Percentiles rank a stretch among this genome's conserved stretches.
Conservation (phyloP, 2,888 invertebrate genomes). For the Fragum sueziense region DNA sequence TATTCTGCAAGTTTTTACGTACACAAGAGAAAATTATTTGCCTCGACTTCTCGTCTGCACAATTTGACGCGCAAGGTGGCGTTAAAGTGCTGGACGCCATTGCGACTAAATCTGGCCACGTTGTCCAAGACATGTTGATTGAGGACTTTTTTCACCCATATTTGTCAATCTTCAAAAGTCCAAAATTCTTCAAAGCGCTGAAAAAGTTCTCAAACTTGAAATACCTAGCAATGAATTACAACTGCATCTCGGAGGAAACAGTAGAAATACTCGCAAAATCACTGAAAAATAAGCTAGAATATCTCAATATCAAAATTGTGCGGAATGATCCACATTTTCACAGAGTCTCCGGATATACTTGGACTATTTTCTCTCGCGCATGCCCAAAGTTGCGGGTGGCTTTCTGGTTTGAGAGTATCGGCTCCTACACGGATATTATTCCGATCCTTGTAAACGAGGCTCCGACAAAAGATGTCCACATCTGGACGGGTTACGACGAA, state of each 20-base stretch:
- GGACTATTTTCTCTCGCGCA: constrained; percentile 62
- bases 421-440: constrained; percentile 59
- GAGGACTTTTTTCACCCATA: constrained; percentile 75
- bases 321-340: constrained; percentile 74
- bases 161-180: constrained; percentile 61
- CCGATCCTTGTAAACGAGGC: constrained; percentile 69
- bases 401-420: constrained; percentile 74
- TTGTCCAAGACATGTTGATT: constrained; percentile 65
- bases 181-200: constrained; percentile 63
- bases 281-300: constrained; percentile 64
- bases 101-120: constrained; percentile 63
- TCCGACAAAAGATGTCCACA: constrained; percentile 70
- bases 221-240: constrained; percentile 72
- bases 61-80: constrained; percentile 63
- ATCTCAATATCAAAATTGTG: constrained; percentile 69
- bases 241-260: constrained; percentile 71
- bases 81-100: constrained; percentile 69
- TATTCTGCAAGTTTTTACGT: constrained; percentile 68
- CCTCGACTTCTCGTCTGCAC: constrained; percentile 70
- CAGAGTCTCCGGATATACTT: constrained; percentile 64
- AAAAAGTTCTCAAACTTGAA: constrained; percentile 67
- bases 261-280: constrained; percentile 64
- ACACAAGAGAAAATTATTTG: constrained; percentile 61
- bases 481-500: constrained; percentile 76
- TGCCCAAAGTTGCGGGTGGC: constrained; percentile 70